Conservation (phyloP, 2,888 invertebrate species). For the Melangyna quadrimaculata region DNA sequence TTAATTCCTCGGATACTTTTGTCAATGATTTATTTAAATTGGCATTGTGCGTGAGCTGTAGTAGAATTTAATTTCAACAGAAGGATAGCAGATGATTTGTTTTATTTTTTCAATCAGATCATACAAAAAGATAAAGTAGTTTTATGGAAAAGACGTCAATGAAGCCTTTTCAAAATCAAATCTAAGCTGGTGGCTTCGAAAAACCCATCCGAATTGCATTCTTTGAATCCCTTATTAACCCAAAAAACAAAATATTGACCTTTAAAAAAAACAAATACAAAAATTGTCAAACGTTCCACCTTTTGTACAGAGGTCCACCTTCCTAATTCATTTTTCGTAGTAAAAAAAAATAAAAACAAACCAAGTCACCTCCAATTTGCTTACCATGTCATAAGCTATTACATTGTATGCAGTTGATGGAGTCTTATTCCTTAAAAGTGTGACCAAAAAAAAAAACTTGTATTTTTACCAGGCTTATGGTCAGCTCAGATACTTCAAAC, state of each 20-base stretch:
- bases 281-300: constrained; percentile 61
- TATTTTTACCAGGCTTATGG: neutral
- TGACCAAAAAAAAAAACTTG: neutral
- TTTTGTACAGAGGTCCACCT: constrained; percentile 12
- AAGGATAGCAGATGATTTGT: constrained; percentile 12
- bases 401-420: constrained; percentile 5
- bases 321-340: constrained; percentile 25
- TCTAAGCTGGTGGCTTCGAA: neutral
- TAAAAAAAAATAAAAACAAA: neutral
- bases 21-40: constrained; percentile 58
- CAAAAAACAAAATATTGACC: neutral
- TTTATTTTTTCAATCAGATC: constrained; percentile 52
- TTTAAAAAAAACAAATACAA: neutral
- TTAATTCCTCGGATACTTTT: constrained; percentile 39
- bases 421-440: neutral
- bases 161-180: neutral
- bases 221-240: neutral
- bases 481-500: constrained; percentile 23
- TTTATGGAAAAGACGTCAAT: neutral
- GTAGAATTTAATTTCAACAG: neutral
- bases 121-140: constrained; percentile 31
- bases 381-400: neutral
- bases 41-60: constrained; percentile 41
- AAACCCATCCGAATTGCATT: neutral
- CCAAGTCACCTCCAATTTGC: constrained; percentile 58